A percentile compares a stretch with the other conserved stretches of the same genome.
phyloP scores from a whole-genome alignment of 2,797 vertebrate genomes.

The Craterocephalus amniculus region DNA sequence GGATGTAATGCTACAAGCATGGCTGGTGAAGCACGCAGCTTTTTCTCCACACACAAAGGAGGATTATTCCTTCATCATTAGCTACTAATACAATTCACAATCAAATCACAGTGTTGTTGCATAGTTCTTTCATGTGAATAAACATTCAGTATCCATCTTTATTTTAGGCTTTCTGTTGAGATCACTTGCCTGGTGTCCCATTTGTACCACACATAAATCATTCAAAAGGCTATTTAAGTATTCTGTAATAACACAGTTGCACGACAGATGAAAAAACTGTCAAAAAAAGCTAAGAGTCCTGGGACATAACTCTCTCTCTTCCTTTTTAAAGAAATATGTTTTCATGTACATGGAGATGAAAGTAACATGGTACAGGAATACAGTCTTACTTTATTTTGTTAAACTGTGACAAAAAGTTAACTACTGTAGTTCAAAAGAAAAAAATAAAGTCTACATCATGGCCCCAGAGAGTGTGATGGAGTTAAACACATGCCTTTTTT shows the following conservation, averaged over 20 bases:
- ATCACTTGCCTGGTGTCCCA: conserved; percentile 3
- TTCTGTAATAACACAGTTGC: conserved; percentile 4
- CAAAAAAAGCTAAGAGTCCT: neutral
- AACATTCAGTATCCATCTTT: neutral
- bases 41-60: neutral
- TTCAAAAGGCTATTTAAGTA: conserved; percentile 15
- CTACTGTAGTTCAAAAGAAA: neutral
- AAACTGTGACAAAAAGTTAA: neutral
- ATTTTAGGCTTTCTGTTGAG: conserved; percentile 5
- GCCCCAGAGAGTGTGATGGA: neutral
- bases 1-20: too few species aligned
- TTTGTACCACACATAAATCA: neutral
- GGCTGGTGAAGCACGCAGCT: neutral
- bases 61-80: neutral
- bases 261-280: neutral
- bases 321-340: neutral
- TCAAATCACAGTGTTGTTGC: neutral
- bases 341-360: neutral
- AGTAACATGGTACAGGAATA: neutral
- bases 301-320: neutral
- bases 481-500: neutral
- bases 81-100: neutral
- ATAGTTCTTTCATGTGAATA: neutral
- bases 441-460: neutral
- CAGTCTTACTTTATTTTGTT: neutral